Evolutionary conservation across 2,797 vertebrate genomes (phyloP), one percentile per base, ranked within the genome.

Genomic region (Antennarius maculatus): DNA sequence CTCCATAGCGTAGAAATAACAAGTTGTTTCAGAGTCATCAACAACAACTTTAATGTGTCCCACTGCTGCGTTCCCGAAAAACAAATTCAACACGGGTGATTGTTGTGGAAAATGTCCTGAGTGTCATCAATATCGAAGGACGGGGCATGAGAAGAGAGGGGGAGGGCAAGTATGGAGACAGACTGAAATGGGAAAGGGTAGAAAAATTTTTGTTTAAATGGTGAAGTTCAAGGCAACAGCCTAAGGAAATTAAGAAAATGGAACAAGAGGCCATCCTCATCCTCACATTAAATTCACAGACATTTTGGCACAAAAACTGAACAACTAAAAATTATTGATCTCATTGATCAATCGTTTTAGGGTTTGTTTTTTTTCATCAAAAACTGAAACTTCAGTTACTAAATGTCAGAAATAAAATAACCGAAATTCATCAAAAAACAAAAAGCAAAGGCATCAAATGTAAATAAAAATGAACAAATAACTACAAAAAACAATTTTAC

Each of bases 81-180:
- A 71, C 76, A 72, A 85, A 87, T 85, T 87, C 69, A 72, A 55
- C 59, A 29, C 3, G 5, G 27, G 17, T 87, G 83, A 88, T 90
- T 86, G 63, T 65, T 69, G 46, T 68, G 77, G 23, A 84, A 80
- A 83, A 77, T 23, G 61, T 73, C 60, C 34, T 4, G 49, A 60
- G 69, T 64, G 77, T 79, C 69, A 29, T 64, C 55, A 58, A 66
- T 61, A 65, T 79, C 31, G 37, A 16, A 53, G 50, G 68, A 55
- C 62, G 66, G 82, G 64, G 76, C 74, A 61, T 79, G 80, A 82
- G 82, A 77, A 75, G 69, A 66, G 65, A 71, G 64, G 61, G 46
- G 48, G 68, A 43, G 50, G 17, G 12, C 50, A 28, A 18, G 31
- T 29, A 66, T 0, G 45, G 42, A 46, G 70, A 71, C 15, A 0